phyloP scores from a whole-genome alignment of 1,140 invertebrate genomes.

The Scaptodrosophila lebanonensis region DNA sequence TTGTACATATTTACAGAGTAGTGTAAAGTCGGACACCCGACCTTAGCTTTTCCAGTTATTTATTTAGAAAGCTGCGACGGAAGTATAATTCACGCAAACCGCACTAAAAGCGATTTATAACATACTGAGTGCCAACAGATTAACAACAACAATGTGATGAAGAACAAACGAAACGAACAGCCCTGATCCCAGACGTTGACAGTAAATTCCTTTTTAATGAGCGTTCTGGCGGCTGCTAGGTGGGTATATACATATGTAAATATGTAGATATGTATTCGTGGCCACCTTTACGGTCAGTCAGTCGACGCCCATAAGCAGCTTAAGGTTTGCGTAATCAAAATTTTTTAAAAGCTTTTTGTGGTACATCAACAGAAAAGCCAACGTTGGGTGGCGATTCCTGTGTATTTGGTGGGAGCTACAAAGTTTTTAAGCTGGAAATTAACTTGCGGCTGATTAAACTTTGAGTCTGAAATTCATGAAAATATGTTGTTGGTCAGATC shows the following conservation, averaged over 20 bases:
- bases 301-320: conserved; percentile 57
- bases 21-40: too few relatives aligned
- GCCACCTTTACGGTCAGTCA: too few relatives aligned
- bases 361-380: conserved; percentile 59
- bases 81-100: conserved; percentile 52
- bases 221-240: conserved; percentile 20
- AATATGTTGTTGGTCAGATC: too few relatives aligned
- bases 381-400: conserved; percentile 19
- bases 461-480: too few relatives aligned
- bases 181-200: conserved; percentile 8
- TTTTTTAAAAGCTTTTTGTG: conserved; percentile 72
- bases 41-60: too few relatives aligned
- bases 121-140: conserved; percentile 76
- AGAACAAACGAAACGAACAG: conserved; percentile 28
- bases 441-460: conserved; percentile 64
- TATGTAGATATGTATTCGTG: too few relatives aligned
- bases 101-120: conserved; percentile 76
- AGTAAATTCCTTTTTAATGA: conserved; percentile 76
- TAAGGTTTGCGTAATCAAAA: conserved; percentile 73
- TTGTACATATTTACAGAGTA: too few relatives aligned
- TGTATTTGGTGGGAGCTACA: conserved; percentile 19
- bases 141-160: conserved; percentile 53
- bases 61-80: conserved; percentile 44
- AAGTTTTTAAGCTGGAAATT: conserved; percentile 74
- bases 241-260: too few relatives aligned